Base-by-base conservation (phyloP, 2,113 vertebrate species). In the Myxocyprinus asiaticus region DNA sequence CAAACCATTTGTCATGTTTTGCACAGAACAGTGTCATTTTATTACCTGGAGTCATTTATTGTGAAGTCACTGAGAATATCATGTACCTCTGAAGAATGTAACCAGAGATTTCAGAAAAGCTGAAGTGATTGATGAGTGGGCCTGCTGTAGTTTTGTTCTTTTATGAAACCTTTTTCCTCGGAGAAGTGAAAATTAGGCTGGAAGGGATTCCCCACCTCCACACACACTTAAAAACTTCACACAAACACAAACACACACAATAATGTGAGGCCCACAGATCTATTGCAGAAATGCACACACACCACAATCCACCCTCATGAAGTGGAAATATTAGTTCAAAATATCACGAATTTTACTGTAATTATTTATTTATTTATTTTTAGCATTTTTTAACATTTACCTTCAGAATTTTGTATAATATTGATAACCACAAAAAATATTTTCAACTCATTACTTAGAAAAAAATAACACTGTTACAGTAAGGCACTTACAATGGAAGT, bases 161-260 rank as follows among this genome's bases (percentile, higher is more conserved):
- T 72, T 14, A 67, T 11, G 44, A 70, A 50, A 64, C 22, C 43
- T 67, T 58, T 72, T 44, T 71, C 14, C 66, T 77, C 51, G 68
- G 72, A 87, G 86, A 88, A 86, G 81, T 84, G 79, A 82, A 69
- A 22, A 79, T 87, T 48, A 81, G 80, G 86, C 71, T 81, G 48
- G 14, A 61, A 83, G 90, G 91, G 90, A 89, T 88, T 90, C 79
- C 86, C 88, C 88, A 88, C 78, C 85, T 85, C 85, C 84, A 74
- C 63, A 64, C 51, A 50, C 69, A 66, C 68, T 55, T 55, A 55
- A 4, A 55, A 4, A 55, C 53, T 11, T 55, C 12, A 55, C 12
- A 73, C 69, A 76, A 67, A 33, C 14, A 80, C 86, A 81, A 83
- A 83, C 78, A 87, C 89, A 7, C 83, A 43, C 73, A 71, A 78